Conservation (phyloP, 2,888 invertebrate species). For the Chelonus formosanus region DNA sequence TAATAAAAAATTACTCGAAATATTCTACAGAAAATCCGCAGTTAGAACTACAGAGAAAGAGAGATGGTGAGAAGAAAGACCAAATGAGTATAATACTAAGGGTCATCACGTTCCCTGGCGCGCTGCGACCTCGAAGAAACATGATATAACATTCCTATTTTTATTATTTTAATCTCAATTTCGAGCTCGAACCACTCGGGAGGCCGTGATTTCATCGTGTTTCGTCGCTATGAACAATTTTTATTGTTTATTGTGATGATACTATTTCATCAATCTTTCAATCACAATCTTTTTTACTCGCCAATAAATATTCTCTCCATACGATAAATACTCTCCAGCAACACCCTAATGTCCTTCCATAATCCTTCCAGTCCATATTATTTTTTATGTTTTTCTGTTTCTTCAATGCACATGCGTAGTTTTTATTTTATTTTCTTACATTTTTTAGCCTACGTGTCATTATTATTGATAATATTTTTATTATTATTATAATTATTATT, state of each 20-base stretch:
- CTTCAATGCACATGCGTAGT: constrained; percentile 43
- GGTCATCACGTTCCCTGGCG: constrained; percentile 24
- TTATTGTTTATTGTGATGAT: constrained; percentile 6
- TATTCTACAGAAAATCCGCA: neutral
- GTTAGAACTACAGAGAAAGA: constrained; percentile 1
- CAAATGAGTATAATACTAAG: constrained; percentile 8
- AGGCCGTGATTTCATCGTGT: constrained; percentile 4
- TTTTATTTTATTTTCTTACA: constrained; percentile 27
- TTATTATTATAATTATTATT: constrained; percentile 37
- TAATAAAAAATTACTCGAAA: constrained; percentile 1
- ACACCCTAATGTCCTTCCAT: constrained; percentile 20
- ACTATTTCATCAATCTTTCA: neutral
- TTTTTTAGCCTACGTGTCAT: constrained; percentile 46
- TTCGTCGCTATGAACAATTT: constrained; percentile 19
- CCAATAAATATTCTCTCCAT: constrained; percentile 2
- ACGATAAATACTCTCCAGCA: too few relatives aligned
- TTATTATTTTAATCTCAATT: neutral
- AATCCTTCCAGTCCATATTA: constrained; percentile 33
- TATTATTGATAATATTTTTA: constrained; percentile 44
- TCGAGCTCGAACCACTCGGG: constrained; percentile 29
- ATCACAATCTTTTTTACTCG: constrained; percentile 2
- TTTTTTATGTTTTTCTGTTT: constrained; percentile 40
- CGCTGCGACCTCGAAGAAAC: constrained; percentile 29
- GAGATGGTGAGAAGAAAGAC: constrained; percentile 12
- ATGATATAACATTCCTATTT: constrained; percentile 12